Evolutionary conservation across 2,113 vertebrate species (phyloP).

Genomic region (Podocnemis expansa): DNA sequence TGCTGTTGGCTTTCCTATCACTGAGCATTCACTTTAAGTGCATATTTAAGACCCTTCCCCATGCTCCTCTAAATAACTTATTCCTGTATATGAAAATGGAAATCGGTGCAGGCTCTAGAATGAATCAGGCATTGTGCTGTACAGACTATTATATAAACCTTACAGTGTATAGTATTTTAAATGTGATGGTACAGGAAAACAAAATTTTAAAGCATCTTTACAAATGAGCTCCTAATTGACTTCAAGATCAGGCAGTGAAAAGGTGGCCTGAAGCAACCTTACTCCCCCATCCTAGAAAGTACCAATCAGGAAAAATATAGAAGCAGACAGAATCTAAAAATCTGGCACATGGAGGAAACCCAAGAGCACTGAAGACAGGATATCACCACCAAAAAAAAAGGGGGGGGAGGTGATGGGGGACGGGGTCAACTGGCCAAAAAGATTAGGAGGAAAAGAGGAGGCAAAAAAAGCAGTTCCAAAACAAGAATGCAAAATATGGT

Average conservation of each 20-base stretch:
- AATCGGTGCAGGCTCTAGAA: conserved; percentile 13
- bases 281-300: not conserved
- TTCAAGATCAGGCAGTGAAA: conserved; percentile 25
- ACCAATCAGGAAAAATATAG: conserved; percentile 31
- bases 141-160: not conserved
- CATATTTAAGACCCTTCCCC: not conserved
- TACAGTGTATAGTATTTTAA: not conserved
- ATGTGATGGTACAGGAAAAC: not conserved
- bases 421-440: conserved; percentile 35
- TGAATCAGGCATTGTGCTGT: not conserved
- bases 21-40: not conserved
- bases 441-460: conserved; percentile 33
- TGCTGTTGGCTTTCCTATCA: not conserved
- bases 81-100: not conserved
- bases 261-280: conserved; percentile 25
- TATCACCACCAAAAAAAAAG: not conserved
- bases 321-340: conserved; percentile 5
- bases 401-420: too few relatives aligned
- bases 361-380: conserved; percentile 18
- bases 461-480: conserved; percentile 23
- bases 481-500: conserved; percentile 26
- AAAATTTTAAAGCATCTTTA: conserved; percentile 5
- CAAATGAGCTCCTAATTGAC: conserved; percentile 3
- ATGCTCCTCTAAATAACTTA: not conserved
- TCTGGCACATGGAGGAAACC: conserved; percentile 41